Conservation (phyloP, 2,888 invertebrate genomes). For the Drosophila incognita region DNA sequence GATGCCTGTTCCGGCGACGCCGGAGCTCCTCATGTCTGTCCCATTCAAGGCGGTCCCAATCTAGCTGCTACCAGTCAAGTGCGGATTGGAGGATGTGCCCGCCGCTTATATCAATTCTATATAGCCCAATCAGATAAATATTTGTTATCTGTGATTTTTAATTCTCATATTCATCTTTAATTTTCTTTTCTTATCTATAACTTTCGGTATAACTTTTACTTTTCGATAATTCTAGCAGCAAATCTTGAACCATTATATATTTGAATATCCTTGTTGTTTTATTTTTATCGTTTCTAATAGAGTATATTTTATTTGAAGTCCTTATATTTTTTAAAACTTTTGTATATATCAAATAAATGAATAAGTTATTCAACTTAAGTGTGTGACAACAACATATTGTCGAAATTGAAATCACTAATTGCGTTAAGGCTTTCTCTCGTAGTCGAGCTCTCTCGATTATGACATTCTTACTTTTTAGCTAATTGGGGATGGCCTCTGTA, state of each 20-base stretch:
- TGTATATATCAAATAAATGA: not conserved
- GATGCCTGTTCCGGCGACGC: constrained; percentile 92
- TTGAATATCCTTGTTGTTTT: not conserved
- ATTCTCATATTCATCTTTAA: not conserved
- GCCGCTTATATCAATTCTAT: constrained; percentile 89
- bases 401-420: not conserved
- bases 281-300: not conserved
- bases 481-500: not conserved
- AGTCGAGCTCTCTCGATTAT: not conserved
- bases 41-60: constrained; percentile 83
- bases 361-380: not conserved
- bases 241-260: not conserved
- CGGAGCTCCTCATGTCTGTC: constrained; percentile 91
- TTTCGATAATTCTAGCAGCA: not conserved
- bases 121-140: not conserved
- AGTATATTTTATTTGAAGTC: not conserved
- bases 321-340: not conserved
- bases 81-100: constrained; percentile 88
- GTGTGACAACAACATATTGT: not conserved
- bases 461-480: not conserved
- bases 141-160: not conserved
- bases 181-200: not conserved
- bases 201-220: not conserved
- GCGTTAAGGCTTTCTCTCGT: too few species aligned
- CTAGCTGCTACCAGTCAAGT: constrained; percentile 86